phyloP scores from a whole-genome alignment of 2,113 vertebrate genomes.

The Hemicordylus capensis region DNA sequence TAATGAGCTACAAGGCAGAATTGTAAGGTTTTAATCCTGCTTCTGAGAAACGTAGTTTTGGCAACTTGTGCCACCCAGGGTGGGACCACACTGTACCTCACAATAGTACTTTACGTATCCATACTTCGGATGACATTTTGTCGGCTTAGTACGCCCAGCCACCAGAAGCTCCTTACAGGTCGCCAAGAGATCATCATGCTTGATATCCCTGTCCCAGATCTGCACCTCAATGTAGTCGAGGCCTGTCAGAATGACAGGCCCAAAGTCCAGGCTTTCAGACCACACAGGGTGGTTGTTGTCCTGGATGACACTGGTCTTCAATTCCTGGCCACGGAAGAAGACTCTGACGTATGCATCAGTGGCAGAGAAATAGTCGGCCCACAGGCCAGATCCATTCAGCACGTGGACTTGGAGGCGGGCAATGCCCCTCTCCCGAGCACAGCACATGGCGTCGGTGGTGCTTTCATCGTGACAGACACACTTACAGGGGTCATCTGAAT shows the following conservation, averaged over 20 bases:
- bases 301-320: conserved; percentile 55
- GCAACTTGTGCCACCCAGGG: conserved; percentile 68
- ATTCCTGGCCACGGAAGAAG: background rate
- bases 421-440: conserved; percentile 71
- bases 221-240: conserved; percentile 66
- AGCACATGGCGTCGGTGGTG: conserved; percentile 69
- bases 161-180: conserved; percentile 48
- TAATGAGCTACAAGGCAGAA: background rate
- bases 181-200: conserved; percentile 79
- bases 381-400: conserved; percentile 59
- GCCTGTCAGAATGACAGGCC: conserved; percentile 43
- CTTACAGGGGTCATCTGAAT: conserved; percentile 64
- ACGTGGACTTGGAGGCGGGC: conserved; percentile 71
- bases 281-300: conserved; percentile 78
- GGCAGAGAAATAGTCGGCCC: conserved; percentile 74
- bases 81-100: conserved; percentile 71
- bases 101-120: conserved; percentile 72
- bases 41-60: conserved; percentile 62
- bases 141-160: conserved; percentile 15
- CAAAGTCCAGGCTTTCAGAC: conserved; percentile 59
- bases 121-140: conserved; percentile 70
- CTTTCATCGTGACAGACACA: conserved; percentile 75
- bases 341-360: conserved; percentile 81
- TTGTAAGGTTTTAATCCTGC: background rate
- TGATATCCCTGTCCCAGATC: conserved; percentile 81